Evolutionary conservation across 2,113 vertebrate genomes (phyloP), one percentile per base, ranked within the genome.

Genomic region (Ochotona princeps): DNA sequence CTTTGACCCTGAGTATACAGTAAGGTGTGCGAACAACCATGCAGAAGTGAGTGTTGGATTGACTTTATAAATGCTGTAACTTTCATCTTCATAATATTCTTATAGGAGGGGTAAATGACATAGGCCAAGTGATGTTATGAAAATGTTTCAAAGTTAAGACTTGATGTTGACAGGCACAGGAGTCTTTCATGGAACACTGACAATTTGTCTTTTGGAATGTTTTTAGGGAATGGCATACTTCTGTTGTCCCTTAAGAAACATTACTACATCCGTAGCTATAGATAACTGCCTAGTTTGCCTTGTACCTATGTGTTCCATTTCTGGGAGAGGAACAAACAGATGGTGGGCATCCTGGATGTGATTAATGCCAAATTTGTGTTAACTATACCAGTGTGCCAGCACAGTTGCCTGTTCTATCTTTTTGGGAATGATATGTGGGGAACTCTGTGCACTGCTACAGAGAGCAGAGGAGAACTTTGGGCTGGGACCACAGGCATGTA

Each of bases 161-260:
- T 35, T 69, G 51, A 20, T 84, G 12, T 81, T 76, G 79, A 61
- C 73, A 92, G 60, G 70, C 66, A 67, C 1, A 78, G 13, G 35
- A 83, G 65, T 72, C 23, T 70, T 30, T 44, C 60, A 38, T 35
- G 73, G 38, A 61, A 80, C 7, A 51, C 0, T 70, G 51, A 75
- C 38, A 32, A 14, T 54, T 78, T 61, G 79, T 74, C 84, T 51
- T 26, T 54, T 57, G 4, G 38, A 44, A 44, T 57, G n/a, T 57
- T 57, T 20, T 57, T 5, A 6, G 25, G 54, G 49, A 94, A 81
- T 60, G 60, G 51, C 81, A 35, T 32, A n/a, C 67, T 30, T 73
- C 4, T 83, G 13, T 38, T 92, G 80, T 75, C 21, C 8, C 5
- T 82, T 74, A 69, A 79, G 75, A 96, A 94, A 94, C 83, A 13